Evolutionary conservation across 2,113 vertebrate species (phyloP).

Genomic region (Epinephelus cyanopodus): DNA sequence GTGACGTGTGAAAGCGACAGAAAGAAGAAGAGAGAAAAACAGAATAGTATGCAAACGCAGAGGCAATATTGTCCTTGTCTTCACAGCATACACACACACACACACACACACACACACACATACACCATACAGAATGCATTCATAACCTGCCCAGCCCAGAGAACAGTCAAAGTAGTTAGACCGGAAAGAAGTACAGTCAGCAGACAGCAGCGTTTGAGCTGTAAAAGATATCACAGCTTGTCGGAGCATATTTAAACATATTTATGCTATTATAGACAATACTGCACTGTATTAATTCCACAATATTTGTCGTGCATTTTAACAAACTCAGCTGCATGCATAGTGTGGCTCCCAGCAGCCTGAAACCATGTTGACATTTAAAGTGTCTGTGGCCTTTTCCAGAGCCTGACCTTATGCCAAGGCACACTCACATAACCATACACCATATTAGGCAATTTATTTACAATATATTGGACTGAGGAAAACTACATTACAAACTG

Average conservation of each 20-base stretch:
- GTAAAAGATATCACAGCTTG: background rate
- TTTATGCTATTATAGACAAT: background rate
- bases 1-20: background rate
- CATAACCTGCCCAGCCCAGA: slow-evolving; percentile 26
- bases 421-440: background rate
- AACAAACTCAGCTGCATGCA: background rate
- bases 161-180: slow-evolving; percentile 29
- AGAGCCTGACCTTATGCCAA: background rate
- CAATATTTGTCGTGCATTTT: background rate
- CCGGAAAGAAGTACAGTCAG: slow-evolving; percentile 15
- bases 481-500: background rate
- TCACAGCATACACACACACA: slow-evolving; percentile 11
- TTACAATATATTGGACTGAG: background rate
- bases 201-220: background rate
- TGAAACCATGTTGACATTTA: slow-evolving; percentile 28
- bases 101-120: too few relatives aligned
- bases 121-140: background rate
- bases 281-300: background rate
- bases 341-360: background rate
- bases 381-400: background rate
- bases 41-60: slow-evolving; percentile 18
- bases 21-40: background rate
- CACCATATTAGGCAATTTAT: background rate
- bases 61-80: slow-evolving; percentile 10
- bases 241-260: background rate